Percentiles rank a stretch among this genome's conserved stretches.
Conservation (phyloP, 2,888 invertebrate species). For the Seira ritae region DNA sequence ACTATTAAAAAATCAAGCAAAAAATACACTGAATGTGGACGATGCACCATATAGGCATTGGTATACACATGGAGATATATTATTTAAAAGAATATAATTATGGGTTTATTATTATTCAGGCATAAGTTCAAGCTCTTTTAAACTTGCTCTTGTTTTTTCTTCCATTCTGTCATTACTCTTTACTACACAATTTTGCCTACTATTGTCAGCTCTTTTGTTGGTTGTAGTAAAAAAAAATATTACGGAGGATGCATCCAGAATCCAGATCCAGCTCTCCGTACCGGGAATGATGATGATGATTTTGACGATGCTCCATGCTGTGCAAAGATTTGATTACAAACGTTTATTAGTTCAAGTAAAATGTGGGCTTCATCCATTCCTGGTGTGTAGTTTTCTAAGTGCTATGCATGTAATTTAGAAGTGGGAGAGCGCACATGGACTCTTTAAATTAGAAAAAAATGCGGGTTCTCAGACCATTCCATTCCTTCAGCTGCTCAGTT, state of each 20-base stretch:
- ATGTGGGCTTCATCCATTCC: conserved; percentile 29
- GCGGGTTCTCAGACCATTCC: background rate
- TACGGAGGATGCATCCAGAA: no score
- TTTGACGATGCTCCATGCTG: conserved; percentile 37
- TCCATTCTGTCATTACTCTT: conserved; percentile 47
- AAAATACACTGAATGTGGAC: background rate
- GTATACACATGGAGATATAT: no score
- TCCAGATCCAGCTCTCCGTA: no score
- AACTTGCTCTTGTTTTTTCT: background rate
- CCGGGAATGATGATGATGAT: no score
- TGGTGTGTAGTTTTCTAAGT: no score
- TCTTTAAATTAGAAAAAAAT: background rate
- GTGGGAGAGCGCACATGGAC: no score
- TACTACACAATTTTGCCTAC: conserved; percentile 27
- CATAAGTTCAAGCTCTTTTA: conserved; percentile 26
- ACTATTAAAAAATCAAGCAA: conserved; percentile 20
- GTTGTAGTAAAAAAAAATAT: no score
- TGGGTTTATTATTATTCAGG: conserved; percentile 34
- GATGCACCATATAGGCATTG: no score
- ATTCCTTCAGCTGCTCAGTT: background rate
- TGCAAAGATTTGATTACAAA: conserved; percentile 53
- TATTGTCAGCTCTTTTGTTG: conserved; percentile 38
- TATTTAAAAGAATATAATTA: conserved; percentile 30
- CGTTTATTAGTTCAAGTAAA: conserved; percentile 46
- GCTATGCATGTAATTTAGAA: no score